Evolutionary conservation across 1,140 invertebrate species (phyloP).

Genomic region (Dolichoris vasculosae): DNA sequence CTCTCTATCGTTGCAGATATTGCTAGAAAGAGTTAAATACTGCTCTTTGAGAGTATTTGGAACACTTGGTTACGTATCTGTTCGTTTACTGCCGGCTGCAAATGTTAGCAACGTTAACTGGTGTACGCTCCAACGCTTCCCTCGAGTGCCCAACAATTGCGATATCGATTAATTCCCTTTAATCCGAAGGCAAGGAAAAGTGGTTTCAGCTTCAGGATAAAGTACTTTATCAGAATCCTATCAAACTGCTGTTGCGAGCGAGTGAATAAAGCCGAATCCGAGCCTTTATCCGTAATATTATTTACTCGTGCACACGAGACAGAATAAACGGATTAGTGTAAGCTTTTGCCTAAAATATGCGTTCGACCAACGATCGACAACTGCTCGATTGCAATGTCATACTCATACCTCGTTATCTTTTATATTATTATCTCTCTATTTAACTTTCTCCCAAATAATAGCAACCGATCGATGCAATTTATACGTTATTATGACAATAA

Average conservation of each 20-base stretch:
- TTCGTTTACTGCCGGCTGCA: not conserved
- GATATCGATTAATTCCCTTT: constrained; percentile 11
- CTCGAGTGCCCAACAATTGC: not conserved
- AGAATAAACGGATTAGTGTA: not conserved
- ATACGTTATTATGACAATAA: not conserved
- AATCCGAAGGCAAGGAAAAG: not conserved
- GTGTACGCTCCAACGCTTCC: not conserved
- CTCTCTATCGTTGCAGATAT: not conserved
- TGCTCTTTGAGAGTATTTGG: not conserved
- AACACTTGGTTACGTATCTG: not conserved
- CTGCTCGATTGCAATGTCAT: not conserved
- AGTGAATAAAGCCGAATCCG: not conserved
- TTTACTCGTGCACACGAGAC: not conserved
- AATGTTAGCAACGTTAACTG: not conserved
- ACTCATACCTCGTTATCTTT: not conserved
- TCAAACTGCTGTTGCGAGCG: not conserved
- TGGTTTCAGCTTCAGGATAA: not conserved
- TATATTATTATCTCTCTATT: not conserved
- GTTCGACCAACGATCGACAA: not conserved
- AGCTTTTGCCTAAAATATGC: not conserved
- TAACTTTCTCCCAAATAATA: not conserved
- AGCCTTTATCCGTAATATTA: not conserved
- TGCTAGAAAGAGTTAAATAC: not conserved
- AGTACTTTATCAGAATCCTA: constrained; percentile 8
- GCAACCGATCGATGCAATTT: not conserved